Conservation (phyloP, 2,797 vertebrate genomes). For the Ibycter americanus region DNA sequence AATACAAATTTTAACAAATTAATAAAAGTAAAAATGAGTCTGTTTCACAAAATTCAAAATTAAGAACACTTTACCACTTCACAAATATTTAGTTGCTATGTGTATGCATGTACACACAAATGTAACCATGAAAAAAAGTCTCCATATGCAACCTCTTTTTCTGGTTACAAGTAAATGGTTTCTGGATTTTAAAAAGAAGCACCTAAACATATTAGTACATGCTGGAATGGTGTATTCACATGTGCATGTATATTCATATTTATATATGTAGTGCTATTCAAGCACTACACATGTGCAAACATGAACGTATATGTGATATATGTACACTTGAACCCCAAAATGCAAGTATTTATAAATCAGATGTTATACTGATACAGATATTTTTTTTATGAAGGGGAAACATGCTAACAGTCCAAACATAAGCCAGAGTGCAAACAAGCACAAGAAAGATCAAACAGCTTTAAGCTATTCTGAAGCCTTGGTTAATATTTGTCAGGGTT, state of each 20-base stretch:
- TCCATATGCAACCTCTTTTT: not conserved
- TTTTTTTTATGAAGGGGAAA: not conserved
- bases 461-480: not conserved
- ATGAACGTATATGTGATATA: too few relatives aligned
- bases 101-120: not conserved
- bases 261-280: not conserved
- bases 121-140: not conserved
- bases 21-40: not conserved
- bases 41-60: not conserved
- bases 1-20: not conserved
- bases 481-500: not conserved
- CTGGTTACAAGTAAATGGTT: not conserved
- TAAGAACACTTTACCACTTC: not conserved
- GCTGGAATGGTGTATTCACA: not conserved
- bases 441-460: not conserved
- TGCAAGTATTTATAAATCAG: not conserved
- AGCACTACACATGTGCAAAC: not conserved
- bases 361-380: not conserved
- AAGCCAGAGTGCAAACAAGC: not conserved
- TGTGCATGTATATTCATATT: not conserved
- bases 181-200: not conserved
- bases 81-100: not conserved
- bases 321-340: not conserved
- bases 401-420: not conserved
- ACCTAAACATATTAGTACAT: not conserved